Base-by-base conservation (phyloP, 2,888 invertebrate species). In the Pseudococcus viburni region DNA sequence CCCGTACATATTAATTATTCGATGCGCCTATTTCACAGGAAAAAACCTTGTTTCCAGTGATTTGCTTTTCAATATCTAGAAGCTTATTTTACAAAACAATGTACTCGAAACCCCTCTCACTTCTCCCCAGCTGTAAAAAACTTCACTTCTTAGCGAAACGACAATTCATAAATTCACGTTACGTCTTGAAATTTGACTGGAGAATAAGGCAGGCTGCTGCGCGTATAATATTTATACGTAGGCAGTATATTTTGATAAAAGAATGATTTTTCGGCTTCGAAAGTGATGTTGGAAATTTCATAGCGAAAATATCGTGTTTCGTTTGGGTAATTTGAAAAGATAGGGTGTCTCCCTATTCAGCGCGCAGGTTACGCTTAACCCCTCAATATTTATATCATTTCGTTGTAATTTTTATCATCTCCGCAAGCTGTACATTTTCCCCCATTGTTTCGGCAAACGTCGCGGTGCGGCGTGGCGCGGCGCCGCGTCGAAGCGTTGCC, bases 351-450 rank as follows among this genome's bases (percentile, higher is more conserved):
- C 68, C 68, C 68, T 26, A 55, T 55, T 55, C 55, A 55, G 26
- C 68, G 68, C 26, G 26, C 68, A 68, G 68, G 68, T 68, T 68
- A 68, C 68, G 68, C 68, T 68, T 68, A 68, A 68, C 68, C 68
- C 68, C 68, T 68, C 68, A 77, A 77, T 77, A 77, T 77, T 77
- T 77, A 77, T 77, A 77, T 42, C 77, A 77, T 77, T 77, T 77
- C 42, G 33, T 77, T 77, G 39, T 77, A 77, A 77, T 77, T 77
- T 77, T 77, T 77, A 77, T 77, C 77, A 77, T 77, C 77, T 39
- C 42, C 39, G 77, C 77, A 77, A 77, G 77, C 77, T 77, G 77
- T 77, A 77, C 39, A 77, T 77, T 39, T 42, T 42, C 12, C 42
- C 77, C 39, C 77, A 68, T 68, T 68, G 68, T 68, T 68, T 68